These are phyloP conservation scores for Sisyra terminalis DNA, from an alignment of 2,888 invertebrate species.

Conservation along the genomic window DNA sequence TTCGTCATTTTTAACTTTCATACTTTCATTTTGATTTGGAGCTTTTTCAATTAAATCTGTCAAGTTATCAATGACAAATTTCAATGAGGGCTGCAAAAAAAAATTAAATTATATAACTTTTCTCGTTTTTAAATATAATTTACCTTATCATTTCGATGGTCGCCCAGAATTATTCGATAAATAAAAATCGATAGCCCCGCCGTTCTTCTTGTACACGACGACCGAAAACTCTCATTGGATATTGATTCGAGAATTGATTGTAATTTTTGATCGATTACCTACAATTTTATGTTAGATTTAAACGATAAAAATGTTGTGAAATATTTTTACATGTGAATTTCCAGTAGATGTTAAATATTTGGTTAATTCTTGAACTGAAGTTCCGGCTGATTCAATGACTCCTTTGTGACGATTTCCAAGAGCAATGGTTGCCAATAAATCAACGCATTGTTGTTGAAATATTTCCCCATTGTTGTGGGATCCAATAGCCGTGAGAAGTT, in stretches of 20 bases:
- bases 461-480: neutral
- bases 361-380: neutral
- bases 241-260: neutral
- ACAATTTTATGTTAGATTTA: neutral
- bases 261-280: neutral
- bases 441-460: neutral
- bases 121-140: neutral
- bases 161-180: constrained; percentile 1
- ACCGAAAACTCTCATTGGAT: neutral
- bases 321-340: neutral
- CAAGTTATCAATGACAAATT: neutral
- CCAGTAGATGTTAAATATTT: neutral
- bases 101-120: no score
- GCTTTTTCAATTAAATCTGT: neutral
- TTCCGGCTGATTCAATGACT: constrained; percentile 3
- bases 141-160: constrained; percentile 3
- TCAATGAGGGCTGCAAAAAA: neutral
- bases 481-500: neutral
- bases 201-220: constrained; percentile 1
- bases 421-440: neutral
- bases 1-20: neutral
- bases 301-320: neutral
- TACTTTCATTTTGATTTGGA: neutral
- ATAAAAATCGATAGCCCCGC: constrained; percentile 1
- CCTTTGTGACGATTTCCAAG: constrained; percentile 4